Percentiles rank a stretch among this genome's conserved stretches.
Conservation (phyloP, 2,888 invertebrate genomes). For the Resseliella maxima region DNA sequence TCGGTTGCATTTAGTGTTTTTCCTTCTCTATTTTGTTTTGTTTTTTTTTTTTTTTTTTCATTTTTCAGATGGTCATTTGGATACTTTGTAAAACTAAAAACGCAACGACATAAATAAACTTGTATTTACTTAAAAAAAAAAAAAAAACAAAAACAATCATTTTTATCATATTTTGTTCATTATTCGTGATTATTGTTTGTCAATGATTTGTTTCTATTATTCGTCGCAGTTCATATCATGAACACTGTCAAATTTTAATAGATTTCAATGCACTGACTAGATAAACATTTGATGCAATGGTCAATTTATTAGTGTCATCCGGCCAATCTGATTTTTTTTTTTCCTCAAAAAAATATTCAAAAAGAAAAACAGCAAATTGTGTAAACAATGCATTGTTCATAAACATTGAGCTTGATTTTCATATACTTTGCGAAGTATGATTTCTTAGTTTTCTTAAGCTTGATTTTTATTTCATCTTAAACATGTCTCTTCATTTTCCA, state of each 20-base stretch:
- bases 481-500: no score
- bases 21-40: not conserved
- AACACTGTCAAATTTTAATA: not conserved
- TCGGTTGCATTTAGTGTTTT: not conserved
- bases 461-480: no score
- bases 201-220: slow-evolving; percentile 7
- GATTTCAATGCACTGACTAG: not conserved
- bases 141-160: not conserved
- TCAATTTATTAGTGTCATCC: no score
- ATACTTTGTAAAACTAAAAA: slow-evolving; percentile 30
- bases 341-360: no score
- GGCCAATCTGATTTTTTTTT: no score
- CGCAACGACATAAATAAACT: slow-evolving; percentile 16
- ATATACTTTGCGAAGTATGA: no score
- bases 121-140: not conserved
- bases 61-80: slow-evolving; percentile 2
- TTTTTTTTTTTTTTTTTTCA: not conserved
- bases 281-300: no score
- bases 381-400: no score
- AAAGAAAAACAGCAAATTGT: no score
- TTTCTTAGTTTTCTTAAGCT: no score
- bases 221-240: not conserved
- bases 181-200: not conserved
- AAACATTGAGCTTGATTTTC: no score
- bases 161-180: slow-evolving; percentile 4